Evolutionary conservation across 2,113 vertebrate species (phyloP).

Genomic region (Elachura formosa): DNA sequence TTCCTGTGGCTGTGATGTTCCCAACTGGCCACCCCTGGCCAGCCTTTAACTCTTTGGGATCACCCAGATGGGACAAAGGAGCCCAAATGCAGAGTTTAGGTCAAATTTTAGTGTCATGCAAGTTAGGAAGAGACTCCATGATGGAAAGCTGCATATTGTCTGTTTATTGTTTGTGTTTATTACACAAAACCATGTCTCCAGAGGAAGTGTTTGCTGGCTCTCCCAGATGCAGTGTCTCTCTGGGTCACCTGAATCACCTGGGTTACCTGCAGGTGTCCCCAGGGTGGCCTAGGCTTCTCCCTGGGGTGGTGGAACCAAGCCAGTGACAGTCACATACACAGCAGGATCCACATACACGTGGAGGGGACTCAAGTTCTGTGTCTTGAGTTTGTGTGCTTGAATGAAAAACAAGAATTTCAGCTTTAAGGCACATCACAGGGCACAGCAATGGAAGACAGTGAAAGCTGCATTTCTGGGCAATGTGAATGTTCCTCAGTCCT

Average conservation of each 20-base stretch:
- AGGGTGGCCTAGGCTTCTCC: neutral
- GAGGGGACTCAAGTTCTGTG: neutral
- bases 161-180: neutral
- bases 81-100: neutral
- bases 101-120: constrained; percentile 64
- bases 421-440: neutral
- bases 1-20: neutral
- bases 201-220: constrained; percentile 15
- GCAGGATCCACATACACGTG: neutral
- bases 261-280: neutral
- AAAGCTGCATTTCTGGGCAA: neutral
- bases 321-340: neutral
- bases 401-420: neutral
- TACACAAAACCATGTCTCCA: constrained; percentile 64
- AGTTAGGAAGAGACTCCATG: constrained; percentile 69
- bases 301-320: neutral
- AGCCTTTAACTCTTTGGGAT: neutral
- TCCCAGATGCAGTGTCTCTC: neutral
- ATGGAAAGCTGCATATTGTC: constrained; percentile 10
- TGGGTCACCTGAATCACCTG: neutral
- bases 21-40: neutral
- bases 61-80: neutral
- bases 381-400: neutral
- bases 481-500: neutral
- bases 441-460: neutral